A percentile compares a stretch with the other conserved stretches of the same genome.
These are phyloP conservation scores for Lysandra coridon DNA, from an alignment of 2,888 invertebrate genomes.

Conservation along the genomic window DNA sequence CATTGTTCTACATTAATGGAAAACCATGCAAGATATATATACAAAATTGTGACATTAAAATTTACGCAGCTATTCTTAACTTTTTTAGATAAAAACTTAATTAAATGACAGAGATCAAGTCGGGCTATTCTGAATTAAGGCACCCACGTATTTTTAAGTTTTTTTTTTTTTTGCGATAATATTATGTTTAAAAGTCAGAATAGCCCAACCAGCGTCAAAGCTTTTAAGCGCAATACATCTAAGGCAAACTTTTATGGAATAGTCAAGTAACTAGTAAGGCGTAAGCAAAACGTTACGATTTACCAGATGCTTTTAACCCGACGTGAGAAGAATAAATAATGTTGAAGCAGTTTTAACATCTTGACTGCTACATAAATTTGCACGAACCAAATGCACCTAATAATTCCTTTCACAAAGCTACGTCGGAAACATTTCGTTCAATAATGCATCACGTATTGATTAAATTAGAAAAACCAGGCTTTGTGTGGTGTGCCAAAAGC, in stretches of 20 bases:
- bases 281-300: not conserved
- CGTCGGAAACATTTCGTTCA: not conserved
- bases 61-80: not conserved
- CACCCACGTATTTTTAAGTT: too few species aligned
- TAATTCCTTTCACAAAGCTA: not conserved
- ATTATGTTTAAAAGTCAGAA: not conserved
- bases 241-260: slow-evolving; percentile 2
- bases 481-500: too few species aligned
- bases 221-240: not conserved
- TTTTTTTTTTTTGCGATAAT: not conserved
- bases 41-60: not conserved
- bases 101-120: slow-evolving; percentile 2
- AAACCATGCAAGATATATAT: not conserved
- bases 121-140: not conserved
- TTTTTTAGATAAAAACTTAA: not conserved
- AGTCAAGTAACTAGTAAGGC: slow-evolving; percentile 3
- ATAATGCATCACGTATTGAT: not conserved
- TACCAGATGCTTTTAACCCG: not conserved
- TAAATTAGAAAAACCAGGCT: not conserved
- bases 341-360: not conserved
- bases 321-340: not conserved
- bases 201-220: not conserved
- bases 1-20: not conserved
- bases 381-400: slow-evolving; percentile 3
- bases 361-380: slow-evolving; percentile 17